A percentile compares a stretch with the other conserved stretches of the same genome.
phyloP scores from a whole-genome alignment of 2,113 vertebrate genomes.

The Peucedramus taeniatus region DNA sequence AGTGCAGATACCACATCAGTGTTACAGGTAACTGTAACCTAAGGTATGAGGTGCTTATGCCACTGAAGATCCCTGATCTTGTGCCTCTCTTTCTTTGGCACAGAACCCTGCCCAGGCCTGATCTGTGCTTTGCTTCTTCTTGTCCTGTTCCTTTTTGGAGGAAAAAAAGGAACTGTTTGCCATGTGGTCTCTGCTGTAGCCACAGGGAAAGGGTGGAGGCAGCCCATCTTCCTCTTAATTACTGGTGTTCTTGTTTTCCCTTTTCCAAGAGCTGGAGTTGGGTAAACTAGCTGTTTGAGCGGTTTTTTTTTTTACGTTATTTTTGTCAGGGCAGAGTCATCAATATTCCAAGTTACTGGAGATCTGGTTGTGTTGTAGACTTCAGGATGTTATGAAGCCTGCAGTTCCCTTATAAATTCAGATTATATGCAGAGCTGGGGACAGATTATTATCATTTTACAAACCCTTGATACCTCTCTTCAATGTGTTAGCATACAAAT shows the following conservation, averaged over 20 bases:
- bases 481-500: not conserved
- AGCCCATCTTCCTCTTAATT: not conserved
- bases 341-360: not conserved
- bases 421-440: not conserved
- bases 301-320: not conserved
- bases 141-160: not conserved
- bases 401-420: not conserved
- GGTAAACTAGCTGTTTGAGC: not conserved
- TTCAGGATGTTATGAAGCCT: not conserved
- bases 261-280: not conserved
- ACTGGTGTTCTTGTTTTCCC: not conserved
- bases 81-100: fast-evolving
- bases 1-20: not conserved
- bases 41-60: not conserved
- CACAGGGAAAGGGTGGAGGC: slow-evolving; percentile 14
- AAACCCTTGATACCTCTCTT: not conserved
- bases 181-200: not conserved
- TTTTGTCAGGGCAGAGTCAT: not conserved
- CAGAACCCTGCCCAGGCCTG: not conserved
- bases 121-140: not conserved
- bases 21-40: not conserved
- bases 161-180: not conserved
- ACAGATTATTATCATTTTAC: not conserved
- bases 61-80: not conserved
- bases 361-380: not conserved